Evolutionary conservation across 2,797 vertebrate genomes (phyloP), one percentile per base, ranked within the genome.

Genomic region (Nasua narica): DNA sequence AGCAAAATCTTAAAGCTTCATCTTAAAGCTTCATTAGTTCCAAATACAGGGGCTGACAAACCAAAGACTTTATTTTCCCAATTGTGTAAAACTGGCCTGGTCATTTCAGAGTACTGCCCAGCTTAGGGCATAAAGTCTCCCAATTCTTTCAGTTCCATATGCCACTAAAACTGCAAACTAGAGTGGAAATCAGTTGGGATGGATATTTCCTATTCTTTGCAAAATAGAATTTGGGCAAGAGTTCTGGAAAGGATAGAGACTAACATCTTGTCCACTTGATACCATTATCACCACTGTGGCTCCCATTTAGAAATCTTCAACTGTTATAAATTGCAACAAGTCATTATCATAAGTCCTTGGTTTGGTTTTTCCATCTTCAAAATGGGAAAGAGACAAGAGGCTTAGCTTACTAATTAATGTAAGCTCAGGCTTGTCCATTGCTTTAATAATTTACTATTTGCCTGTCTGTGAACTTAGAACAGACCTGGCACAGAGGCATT

Each of bases 11-110:
- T 60, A 56, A n/a, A n/a, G n/a, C n/a, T n/a, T n/a, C n/a, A n/a
- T 46, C 23, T 76, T 60, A 56, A 58, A 37, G 65, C 12, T 90
- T 83, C 29, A 86, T 48, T 69, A 69, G 76, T 58, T 48, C 18
- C n/a, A 95, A 92, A 56, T 91, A 76, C 14, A 23, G 89, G 50
- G 40, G 9, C 76, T 82, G 43, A 89, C 67, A 82, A 85, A 95
- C 1, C 32, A 72, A 95, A 77, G 74, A 82, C 29, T 82, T 81
- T 35, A 54, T 77, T 86, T 86, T 81, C 35, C 52, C 10, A 82
- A 19, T 83, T 62, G 40, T 62, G 21, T 16, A 69, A 35, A 50
- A 65, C 37, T 46, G 4, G 21, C 46, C 37, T 13, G 32, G 13
- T 58, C 46, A 52, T 77, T 83, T 52, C 32, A 54, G 67, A 88